A percentile compares a stretch with the other conserved stretches of the same genome.
These are phyloP conservation scores for Sebastes oblongus DNA, from an alignment of 2,797 vertebrate genomes.

Conservation along the genomic window DNA sequence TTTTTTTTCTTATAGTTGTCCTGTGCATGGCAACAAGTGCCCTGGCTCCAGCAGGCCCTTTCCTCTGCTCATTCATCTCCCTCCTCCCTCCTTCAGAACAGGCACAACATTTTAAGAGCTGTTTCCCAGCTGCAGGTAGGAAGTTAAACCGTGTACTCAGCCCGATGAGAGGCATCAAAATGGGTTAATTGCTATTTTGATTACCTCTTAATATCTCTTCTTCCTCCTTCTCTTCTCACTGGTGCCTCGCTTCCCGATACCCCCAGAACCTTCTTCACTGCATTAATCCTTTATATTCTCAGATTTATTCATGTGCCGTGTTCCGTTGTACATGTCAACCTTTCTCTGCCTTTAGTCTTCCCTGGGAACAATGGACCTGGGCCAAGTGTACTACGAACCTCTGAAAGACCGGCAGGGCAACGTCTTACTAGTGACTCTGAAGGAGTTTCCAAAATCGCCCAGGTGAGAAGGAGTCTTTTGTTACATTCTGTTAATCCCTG, in stretches of 20 bases:
- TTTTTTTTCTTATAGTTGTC: constrained; percentile 72
- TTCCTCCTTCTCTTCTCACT: background rate
- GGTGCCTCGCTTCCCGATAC: background rate
- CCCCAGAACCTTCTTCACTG: constrained; percentile 3
- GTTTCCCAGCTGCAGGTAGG: constrained; percentile 84
- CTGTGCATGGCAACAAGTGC: constrained; percentile 83
- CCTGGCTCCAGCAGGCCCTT: constrained; percentile 81
- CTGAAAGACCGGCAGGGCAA: constrained; percentile 85
- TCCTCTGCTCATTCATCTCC: constrained; percentile 80
- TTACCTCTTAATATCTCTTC: constrained; percentile 42
- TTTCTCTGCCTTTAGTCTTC: constrained; percentile 66
- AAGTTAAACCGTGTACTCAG: constrained; percentile 46
- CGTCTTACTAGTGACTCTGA: constrained; percentile 82
- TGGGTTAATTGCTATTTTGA: constrained; percentile 63
- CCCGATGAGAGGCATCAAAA: constrained; percentile 42
- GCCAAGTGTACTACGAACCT: constrained; percentile 83
- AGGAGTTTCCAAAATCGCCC: constrained; percentile 65
- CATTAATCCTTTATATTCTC: constrained; percentile 18
- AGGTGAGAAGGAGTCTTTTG: constrained; percentile 45
- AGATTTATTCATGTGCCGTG: constrained; percentile 15
- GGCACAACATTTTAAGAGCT: constrained; percentile 82
- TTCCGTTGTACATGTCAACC: constrained; percentile 11
- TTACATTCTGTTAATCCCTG: background rate
- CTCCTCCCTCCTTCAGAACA: constrained; percentile 85
- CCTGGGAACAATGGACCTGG: constrained; percentile 79